Conservation (phyloP, 1,140 invertebrate species). For the Tribolium madens region DNA sequence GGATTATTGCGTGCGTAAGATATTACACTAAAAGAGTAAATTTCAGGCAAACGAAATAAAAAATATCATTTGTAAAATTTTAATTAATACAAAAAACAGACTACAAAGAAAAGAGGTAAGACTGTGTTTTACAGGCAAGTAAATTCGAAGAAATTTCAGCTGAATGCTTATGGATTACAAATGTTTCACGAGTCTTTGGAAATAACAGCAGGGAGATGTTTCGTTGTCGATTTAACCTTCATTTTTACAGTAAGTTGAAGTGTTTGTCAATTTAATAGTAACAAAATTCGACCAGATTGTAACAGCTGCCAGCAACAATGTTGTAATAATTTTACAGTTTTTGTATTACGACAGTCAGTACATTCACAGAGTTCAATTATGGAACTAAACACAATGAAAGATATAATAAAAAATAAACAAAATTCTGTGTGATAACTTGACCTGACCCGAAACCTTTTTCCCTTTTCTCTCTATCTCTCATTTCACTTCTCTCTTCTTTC, state of each 20-base stretch:
- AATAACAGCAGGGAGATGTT: conserved; percentile 34
- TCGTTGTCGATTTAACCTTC: conserved; percentile 12
- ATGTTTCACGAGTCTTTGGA: conserved; percentile 22
- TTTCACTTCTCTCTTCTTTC: no score
- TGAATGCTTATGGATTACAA: conserved; percentile 17
- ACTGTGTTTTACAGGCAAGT: background rate
- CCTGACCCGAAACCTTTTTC: no score
- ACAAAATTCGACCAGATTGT: background rate
- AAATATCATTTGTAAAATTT: background rate
- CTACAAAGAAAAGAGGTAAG: background rate
- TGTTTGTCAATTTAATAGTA: background rate
- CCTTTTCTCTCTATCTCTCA: no score
- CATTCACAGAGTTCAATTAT: background rate
- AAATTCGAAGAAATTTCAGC: background rate
- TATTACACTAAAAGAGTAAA: no score
- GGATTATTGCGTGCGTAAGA: no score
- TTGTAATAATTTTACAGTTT: conserved; percentile 17
- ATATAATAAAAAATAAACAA: no score
- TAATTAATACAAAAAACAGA: background rate
- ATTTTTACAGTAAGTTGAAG: conserved; percentile 39
- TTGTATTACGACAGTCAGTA: conserved; percentile 12
- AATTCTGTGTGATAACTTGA: no score
- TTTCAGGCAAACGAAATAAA: conserved; percentile 5
- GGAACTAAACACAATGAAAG: background rate
- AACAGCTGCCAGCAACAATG: background rate